These are phyloP conservation scores for Ennomos quercinarius DNA, from an alignment of 2,888 invertebrate genomes.

Conservation along the genomic window DNA sequence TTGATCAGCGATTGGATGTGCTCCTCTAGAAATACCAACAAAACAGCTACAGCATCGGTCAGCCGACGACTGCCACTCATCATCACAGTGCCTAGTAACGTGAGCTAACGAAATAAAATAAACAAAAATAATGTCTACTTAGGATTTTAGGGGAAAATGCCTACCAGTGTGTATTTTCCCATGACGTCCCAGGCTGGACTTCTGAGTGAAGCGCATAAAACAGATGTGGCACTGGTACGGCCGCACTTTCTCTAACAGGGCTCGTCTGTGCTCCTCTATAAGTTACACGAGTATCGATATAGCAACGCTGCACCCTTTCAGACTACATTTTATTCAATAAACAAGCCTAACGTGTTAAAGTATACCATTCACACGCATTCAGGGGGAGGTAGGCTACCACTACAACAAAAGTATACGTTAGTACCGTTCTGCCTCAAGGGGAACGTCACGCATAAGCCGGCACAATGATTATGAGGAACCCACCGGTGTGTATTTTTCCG, in stretches of 20 bases:
- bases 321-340: conserved; percentile 62
- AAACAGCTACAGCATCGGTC: conserved; percentile 81
- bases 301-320: conserved; percentile 75
- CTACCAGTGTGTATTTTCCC: conserved; percentile 89
- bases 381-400: conserved; percentile 78
- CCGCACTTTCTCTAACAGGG: conserved; percentile 86
- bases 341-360: conserved; percentile 58
- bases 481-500: conserved; percentile 87
- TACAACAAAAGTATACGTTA: conserved; percentile 53
- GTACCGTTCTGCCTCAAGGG: conserved; percentile 77
- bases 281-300: conserved; percentile 83
- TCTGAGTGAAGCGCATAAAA: conserved; percentile 90
- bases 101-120: conserved; percentile 72
- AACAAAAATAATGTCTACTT: conserved; percentile 74
- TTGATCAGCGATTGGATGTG: conserved; percentile 87
- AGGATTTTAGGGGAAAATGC: conserved; percentile 85
- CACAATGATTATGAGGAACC: conserved; percentile 65
- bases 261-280: conserved; percentile 86
- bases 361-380: conserved; percentile 76
- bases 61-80: conserved; percentile 58
- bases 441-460: conserved; percentile 69
- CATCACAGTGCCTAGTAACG: conserved; percentile 69
- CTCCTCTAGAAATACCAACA: conserved; percentile 86
- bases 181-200: conserved; percentile 90
- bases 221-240: conserved; percentile 90